A percentile compares a stretch with the other conserved stretches of the same genome.
These are phyloP conservation scores for Regulus satrapa DNA, from an alignment of 2,113 vertebrate genomes.

Conservation along the genomic window DNA sequence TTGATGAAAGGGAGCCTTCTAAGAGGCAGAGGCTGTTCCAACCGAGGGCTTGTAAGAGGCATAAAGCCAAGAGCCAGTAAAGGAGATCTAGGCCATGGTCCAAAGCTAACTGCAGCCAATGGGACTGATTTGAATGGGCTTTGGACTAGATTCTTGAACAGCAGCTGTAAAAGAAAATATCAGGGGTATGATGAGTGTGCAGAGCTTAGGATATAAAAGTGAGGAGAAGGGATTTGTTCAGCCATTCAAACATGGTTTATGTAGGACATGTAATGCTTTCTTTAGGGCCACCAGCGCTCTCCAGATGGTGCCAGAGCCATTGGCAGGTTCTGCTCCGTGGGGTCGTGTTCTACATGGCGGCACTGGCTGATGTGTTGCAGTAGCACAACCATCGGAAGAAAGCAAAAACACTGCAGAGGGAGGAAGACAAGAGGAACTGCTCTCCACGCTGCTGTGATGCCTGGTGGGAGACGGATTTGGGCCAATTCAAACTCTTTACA, in stretches of 20 bases:
- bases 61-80: neutral
- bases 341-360: neutral
- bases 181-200: neutral
- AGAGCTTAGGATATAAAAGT: neutral
- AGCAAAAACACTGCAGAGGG: neutral
- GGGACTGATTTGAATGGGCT: neutral
- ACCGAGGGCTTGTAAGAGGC: neutral
- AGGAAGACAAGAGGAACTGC: neutral
- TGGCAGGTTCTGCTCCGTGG: neutral
- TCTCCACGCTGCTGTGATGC: neutral
- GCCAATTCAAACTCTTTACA: accelerated
- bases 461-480: accelerated
- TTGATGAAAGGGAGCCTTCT: neutral
- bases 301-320: neutral
- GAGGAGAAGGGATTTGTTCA: neutral
- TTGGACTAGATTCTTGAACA: neutral
- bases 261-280: neutral
- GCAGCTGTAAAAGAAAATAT: neutral
- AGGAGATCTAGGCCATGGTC: neutral
- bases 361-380: too few species aligned
- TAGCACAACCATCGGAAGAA: neutral
- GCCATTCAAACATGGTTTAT: neutral
- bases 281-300: neutral
- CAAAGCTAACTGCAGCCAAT: neutral
- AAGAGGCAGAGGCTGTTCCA: neutral